phyloP scores from a whole-genome alignment of 2,797 vertebrate genomes.

The Perdix hodgsoniae region DNA sequence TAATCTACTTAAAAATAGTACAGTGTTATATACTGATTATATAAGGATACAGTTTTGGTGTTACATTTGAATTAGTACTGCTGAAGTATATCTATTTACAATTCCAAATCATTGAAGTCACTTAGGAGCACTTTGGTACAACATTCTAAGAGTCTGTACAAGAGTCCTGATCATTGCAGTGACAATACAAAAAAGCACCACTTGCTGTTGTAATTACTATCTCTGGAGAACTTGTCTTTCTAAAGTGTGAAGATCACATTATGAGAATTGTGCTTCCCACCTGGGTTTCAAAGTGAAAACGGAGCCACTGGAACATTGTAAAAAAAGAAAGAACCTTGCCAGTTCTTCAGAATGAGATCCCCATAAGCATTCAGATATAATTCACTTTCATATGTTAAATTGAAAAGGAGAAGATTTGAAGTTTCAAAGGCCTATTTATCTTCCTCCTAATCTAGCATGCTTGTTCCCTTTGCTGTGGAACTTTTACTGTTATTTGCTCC shows the following conservation, averaged over 20 bases:
- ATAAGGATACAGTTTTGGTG: background rate
- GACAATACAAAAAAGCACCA: background rate
- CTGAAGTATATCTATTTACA: background rate
- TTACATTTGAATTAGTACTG: background rate
- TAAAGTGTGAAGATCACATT: background rate
- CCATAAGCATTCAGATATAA: conserved; percentile 35
- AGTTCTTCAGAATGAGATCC: conserved; percentile 48
- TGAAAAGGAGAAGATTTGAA: conserved; percentile 43
- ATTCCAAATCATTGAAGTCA: conserved; percentile 21
- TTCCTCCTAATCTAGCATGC: conserved; percentile 37
- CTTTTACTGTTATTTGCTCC: conserved; percentile 36
- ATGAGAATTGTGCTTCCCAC: background rate
- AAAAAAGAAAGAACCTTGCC: background rate
- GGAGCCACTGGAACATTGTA: background rate
- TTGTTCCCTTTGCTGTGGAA: conserved; percentile 27
- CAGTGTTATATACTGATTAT: background rate
- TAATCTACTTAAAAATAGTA: background rate
- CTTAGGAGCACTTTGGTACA: conserved; percentile 12
- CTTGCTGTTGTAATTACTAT: background rate
- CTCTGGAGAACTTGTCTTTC: conserved; percentile 26
- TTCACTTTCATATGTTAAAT: conserved; percentile 64
- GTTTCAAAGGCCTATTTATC: conserved; percentile 65
- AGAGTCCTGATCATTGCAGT: conserved; percentile 22
- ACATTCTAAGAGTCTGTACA: background rate
- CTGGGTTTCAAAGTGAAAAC: conserved; percentile 43